phyloP scores from a whole-genome alignment of 2,113 vertebrate genomes.

The Myocastor coypus region DNA sequence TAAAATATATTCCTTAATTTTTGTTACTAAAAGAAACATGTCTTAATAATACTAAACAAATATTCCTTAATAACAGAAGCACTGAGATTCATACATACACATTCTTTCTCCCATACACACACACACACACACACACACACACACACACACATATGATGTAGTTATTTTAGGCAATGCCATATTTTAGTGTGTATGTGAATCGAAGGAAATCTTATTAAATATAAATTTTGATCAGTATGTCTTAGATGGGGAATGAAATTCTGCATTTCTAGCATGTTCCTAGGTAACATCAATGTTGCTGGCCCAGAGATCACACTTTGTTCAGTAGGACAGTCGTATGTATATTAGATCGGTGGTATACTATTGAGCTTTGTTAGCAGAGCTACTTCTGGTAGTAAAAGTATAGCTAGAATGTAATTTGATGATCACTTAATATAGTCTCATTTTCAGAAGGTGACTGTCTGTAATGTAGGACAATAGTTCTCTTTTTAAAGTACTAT shows the following conservation, averaged over 20 bases:
- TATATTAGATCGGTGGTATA: neutral
- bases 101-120: neutral
- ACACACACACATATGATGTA: neutral
- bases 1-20: constrained; percentile 48
- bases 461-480: neutral
- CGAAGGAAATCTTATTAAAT: neutral
- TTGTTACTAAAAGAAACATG: constrained; percentile 14
- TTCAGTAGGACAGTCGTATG: neutral
- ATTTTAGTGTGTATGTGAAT: neutral
- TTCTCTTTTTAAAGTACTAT: neutral
- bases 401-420: neutral
- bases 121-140: neutral
- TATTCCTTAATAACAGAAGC: neutral
- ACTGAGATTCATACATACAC: neutral
- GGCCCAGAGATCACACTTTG: neutral
- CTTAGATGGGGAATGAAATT: neutral
- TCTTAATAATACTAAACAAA: constrained; percentile 28
- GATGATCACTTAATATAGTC: neutral
- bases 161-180: neutral
- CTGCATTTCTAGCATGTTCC: neutral
- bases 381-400: neutral
- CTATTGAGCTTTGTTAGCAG: neutral
- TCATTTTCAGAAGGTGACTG: neutral
- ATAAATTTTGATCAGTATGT: neutral
- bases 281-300: neutral